These are phyloP conservation scores for Notoglanidium macrostoma DNA, from an alignment of 2,797 vertebrate genomes.

Conservation along the genomic window DNA sequence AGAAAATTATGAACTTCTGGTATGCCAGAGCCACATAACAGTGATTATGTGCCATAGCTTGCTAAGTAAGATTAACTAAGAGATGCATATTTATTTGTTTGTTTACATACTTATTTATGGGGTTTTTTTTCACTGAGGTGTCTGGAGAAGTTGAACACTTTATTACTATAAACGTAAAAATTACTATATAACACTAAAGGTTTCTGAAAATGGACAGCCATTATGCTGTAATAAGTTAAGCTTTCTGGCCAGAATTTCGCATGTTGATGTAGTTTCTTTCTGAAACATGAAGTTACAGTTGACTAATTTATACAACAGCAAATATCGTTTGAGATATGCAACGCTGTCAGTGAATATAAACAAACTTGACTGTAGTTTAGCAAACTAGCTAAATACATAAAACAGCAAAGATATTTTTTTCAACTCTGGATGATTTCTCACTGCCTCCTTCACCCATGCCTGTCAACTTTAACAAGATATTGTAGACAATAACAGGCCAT, in stretches of 20 bases:
- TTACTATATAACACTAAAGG: neutral
- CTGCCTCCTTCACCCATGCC: neutral
- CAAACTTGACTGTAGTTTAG: neutral
- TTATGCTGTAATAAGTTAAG: neutral
- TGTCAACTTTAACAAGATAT: conserved; percentile 2
- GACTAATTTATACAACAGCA: neutral
- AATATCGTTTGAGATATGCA: neutral
- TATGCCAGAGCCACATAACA: neutral
- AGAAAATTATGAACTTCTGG: neutral
- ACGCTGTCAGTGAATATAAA: neutral
- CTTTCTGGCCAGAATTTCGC: neutral
- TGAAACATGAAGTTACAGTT: neutral
- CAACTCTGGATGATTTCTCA: neutral
- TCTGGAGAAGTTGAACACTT: neutral
- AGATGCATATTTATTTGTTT: neutral
- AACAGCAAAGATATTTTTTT: neutral
- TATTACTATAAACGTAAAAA: neutral
- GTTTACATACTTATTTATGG: no score
- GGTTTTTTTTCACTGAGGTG: neutral
- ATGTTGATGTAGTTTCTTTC: neutral
- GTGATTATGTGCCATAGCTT: neutral
- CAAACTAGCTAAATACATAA: neutral
- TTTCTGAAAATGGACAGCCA: neutral
- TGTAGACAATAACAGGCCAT: neutral
- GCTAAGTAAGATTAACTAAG: no score